Evolutionary conservation across 1,140 invertebrate species (phyloP).

Genomic region (Triops longicaudatus): DNA sequence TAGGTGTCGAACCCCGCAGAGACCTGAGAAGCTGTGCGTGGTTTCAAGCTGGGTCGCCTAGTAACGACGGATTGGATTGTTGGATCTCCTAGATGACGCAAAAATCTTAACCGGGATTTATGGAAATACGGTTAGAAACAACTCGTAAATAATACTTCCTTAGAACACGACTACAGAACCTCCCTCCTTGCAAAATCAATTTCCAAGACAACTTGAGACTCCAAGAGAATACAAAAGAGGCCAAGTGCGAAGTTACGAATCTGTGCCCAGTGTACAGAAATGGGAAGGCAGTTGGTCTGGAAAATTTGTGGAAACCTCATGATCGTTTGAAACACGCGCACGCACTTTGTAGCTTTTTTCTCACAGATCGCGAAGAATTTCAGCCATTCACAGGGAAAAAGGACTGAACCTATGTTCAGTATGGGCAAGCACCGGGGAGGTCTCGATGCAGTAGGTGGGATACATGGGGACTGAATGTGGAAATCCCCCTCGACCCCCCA

Average conservation of each 20-base stretch:
- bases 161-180: not conserved
- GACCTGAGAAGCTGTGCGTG: not conserved
- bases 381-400: not conserved
- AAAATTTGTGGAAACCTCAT: not conserved
- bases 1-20: not conserved
- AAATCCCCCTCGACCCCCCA: slow-evolving; percentile 13
- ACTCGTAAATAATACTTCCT: slow-evolving; percentile 8
- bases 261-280: not conserved
- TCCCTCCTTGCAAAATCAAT: not conserved
- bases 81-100: not conserved
- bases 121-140: not conserved
- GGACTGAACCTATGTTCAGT: not conserved
- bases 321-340: not conserved
- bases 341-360: not conserved
- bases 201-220: not conserved
- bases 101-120: slow-evolving; percentile 11
- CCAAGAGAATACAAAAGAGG: not conserved
- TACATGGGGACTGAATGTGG: not conserved
- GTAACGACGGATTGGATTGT: slow-evolving; percentile 7
- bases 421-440: not conserved
- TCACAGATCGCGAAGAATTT: not conserved
- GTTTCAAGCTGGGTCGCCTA: not conserved
- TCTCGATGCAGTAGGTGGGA: not conserved
- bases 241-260: not conserved
- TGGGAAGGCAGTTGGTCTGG: not conserved